Evolutionary conservation across 2,888 invertebrate species (phyloP).

Genomic region (Clostera curtula): DNA sequence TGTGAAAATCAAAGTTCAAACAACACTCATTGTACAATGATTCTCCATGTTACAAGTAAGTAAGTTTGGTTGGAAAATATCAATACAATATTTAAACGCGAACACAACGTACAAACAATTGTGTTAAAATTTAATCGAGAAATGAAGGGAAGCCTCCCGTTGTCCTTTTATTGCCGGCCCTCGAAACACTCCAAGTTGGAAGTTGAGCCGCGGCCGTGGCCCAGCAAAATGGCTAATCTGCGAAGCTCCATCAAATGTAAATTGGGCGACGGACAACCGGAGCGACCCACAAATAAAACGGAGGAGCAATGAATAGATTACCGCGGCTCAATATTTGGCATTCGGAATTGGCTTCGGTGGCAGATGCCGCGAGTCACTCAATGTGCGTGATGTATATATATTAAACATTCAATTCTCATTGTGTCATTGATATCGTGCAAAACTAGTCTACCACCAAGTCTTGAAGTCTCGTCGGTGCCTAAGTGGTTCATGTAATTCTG

Average conservation of each 20-base stretch:
- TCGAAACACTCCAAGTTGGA: slow-evolving; percentile 28
- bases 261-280: slow-evolving; percentile 21
- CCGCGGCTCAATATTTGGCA: slow-evolving; percentile 34
- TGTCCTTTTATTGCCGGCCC: slow-evolving; percentile 16
- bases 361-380: slow-evolving; percentile 2
- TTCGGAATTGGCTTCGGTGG: slow-evolving; percentile 31
- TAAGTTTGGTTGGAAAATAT: too few relatives aligned
- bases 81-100: neutral
- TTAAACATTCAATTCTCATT: too few relatives aligned
- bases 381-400: too few relatives aligned
- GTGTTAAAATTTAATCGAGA: slow-evolving; percentile 11
- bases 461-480: too few relatives aligned
- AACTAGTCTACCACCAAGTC: too few relatives aligned
- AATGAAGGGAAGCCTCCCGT: slow-evolving; percentile 8
- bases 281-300: slow-evolving; percentile 32
- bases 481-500: too few relatives aligned
- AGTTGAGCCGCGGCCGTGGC: slow-evolving; percentile 13
- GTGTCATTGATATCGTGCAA: too few relatives aligned
- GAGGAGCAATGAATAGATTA: slow-evolving; percentile 40
- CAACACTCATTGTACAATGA: too few relatives aligned
- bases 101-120: slow-evolving; percentile 13
- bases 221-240: slow-evolving; percentile 30
- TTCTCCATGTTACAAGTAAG: too few relatives aligned
- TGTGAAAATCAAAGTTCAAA: too few relatives aligned
- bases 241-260: slow-evolving; percentile 33